Base-by-base conservation (phyloP, 2,888 invertebrate species). In the Orthonevra nobilis region DNA sequence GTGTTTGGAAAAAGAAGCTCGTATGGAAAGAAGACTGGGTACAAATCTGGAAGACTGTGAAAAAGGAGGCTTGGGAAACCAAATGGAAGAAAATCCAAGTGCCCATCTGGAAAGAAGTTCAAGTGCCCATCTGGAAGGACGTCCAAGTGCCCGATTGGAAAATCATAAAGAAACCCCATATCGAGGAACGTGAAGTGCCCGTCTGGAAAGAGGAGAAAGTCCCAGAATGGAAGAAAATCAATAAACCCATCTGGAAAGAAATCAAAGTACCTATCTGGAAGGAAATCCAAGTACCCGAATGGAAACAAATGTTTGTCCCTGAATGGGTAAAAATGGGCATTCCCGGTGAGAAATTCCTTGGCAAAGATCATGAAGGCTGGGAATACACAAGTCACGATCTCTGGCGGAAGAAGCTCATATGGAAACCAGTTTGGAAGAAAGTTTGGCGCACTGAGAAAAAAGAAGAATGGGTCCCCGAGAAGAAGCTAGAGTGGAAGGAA, bases 311-410 rank as follows among this genome's bases (percentile, higher is more conserved):
- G 81, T 93, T 92, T 91, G 92, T 92, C 34, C 92, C 93, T 17
- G 90, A 90, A 83, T 90, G 90, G 90, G 90, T 91, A 6, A 91
- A 91, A 84, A 88, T 88, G 89, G 94, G 94, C 48, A 91, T 95
- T 50, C 95, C 94, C 0, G 95, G 95, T 4, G 93, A 94, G 83
- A 95, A 95, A 86, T 94, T 92, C 84, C 90, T 94, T 72, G 95
- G 95, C 15, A 95, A 94, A 84, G 95, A 95, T 89, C 92, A 93
- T 72, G 92, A 95, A 61, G 95, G 95, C 7, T 94, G 93, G 92
- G 94, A 95, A 86, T 95, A 95, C 85, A 95, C 94, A 28, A 94
- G 95, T 38, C 95, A 95, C 85, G 95, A 95, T 87, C 89, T 95
- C 23, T 95, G 95, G 95, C 94, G 95, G 86, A 95, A 95, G 88